Evolutionary conservation across 2,888 invertebrate genomes (phyloP), one percentile per base, ranked within the genome.

Genomic region (Agrotis clavis): DNA sequence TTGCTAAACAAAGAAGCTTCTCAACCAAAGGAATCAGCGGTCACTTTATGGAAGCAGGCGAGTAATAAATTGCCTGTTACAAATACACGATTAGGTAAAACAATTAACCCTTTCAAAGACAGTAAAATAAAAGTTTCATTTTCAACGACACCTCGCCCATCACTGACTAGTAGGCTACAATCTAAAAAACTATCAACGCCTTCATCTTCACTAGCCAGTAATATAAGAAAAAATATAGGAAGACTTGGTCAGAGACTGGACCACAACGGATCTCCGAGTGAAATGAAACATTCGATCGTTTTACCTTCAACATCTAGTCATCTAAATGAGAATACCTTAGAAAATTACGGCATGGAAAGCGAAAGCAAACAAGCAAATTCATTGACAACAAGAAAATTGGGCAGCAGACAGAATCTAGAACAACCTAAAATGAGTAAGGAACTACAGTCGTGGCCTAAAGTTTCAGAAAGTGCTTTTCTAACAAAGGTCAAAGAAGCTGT

Each of bases 401-500:
- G 19, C 25, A 51, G n/a, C 14, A 35, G 11, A 51, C n/a, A 48
- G 47, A 53, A 61, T 71, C 50, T 67, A 70, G 21, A 56, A 51
- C 53, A 59, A 47, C 1, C 60, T 48, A 57, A 41, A 68, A 41
- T 57, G 3, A 68, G 48, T 63, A 70, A 30, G 1, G 45, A 16
- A 9, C 47, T 78, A 63, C 35, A 76, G 19, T 71, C 84, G 4
- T 87, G 86, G 88, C 87, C 89, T 41, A 87, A 87, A 68, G 72
- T 69, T 62, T 70, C 80, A 9, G 90, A 90, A 61, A 88, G 84
- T 74, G 77, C 86, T 4, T 89, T 92, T 48, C 57, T 92, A 71
- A 72, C 86, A 4, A 92, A 92, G 78, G 79, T 92, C 13, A 90
- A 87, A 72, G 90, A 91, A 11, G 84, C 91, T 11, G 79, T 90